These are phyloP conservation scores for Smutsia gigantea DNA, from an alignment of 2,797 vertebrate genomes.

Conservation along the genomic window DNA sequence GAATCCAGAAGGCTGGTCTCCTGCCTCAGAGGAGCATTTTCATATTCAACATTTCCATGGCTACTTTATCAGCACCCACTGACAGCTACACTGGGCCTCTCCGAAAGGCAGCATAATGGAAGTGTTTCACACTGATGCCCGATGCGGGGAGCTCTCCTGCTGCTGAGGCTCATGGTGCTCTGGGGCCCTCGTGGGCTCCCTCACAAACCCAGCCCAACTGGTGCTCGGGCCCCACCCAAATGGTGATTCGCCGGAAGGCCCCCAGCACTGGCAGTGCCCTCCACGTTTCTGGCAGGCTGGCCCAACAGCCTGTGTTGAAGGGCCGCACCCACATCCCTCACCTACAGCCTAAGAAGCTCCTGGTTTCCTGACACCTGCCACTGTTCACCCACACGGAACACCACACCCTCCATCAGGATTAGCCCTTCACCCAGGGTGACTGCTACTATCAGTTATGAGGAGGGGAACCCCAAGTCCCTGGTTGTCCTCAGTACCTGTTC, in stretches of 20 bases:
- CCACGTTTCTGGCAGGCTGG: not conserved
- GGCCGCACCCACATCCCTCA: constrained; percentile 22
- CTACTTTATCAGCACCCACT: not conserved
- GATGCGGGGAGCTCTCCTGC: not conserved
- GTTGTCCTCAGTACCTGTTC: constrained; percentile 72
- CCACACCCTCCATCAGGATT: constrained; percentile 34
- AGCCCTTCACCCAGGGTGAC: constrained; percentile 56
- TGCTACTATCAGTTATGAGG: constrained; percentile 78
- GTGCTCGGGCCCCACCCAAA: not conserved
- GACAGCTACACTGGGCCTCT: not conserved
- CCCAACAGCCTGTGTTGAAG: constrained; percentile 65
- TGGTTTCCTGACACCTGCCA: constrained; percentile 70
- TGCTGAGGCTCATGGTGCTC: not conserved
- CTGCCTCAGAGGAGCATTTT: not conserved
- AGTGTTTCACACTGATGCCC: not conserved
- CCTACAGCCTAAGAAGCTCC: constrained; percentile 65
- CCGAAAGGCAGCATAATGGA: accelerated
- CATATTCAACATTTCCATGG: not conserved
- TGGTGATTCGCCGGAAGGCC: constrained; percentile 48
- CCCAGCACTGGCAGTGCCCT: not conserved
- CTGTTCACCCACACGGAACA: constrained; percentile 72
- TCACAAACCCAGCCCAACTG: not conserved
- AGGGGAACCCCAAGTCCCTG: constrained; percentile 66
- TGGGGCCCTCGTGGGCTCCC: not conserved
- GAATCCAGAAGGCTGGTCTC: not conserved